Percentiles rank a stretch among this genome's conserved stretches.
Conservation (phyloP, 37 sponge, comb jelly and placozoan genomes). For the Bolinopsis microptera region DNA sequence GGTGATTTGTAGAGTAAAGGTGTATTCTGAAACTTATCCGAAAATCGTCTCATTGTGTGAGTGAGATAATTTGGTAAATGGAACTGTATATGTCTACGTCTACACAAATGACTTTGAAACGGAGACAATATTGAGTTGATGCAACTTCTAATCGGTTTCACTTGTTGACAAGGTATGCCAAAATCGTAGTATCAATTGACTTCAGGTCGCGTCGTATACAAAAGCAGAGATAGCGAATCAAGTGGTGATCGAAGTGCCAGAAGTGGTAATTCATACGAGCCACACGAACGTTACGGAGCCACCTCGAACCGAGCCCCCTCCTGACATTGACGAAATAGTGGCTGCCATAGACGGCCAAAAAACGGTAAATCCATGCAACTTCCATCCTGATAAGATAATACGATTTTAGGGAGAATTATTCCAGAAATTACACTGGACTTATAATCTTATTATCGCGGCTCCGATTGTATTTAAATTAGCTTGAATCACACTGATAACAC, state of each 20-base stretch:
- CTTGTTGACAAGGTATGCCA: neutral
- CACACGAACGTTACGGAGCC: neutral
- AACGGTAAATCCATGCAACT: neutral
- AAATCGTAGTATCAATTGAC: neutral
- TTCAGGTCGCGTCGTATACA: slow-evolving; percentile 24
- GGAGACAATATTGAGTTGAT: too few relatives aligned
- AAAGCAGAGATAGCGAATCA: neutral
- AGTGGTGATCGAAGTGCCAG: slow-evolving; percentile 5
- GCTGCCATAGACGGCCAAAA: slow-evolving; percentile 17
- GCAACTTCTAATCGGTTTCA: neutral
- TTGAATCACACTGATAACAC: neutral
- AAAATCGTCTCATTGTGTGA: too few relatives aligned
- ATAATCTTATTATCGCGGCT: too few relatives aligned
- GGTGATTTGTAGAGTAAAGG: neutral
- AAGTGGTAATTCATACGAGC: neutral
- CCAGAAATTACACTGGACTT: neutral
- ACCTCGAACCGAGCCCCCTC: neutral
- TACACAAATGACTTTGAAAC: neutral
- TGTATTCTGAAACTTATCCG: neutral
- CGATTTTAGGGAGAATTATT: too few relatives aligned
- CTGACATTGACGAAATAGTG: neutral
- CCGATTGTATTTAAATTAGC: too few relatives aligned
- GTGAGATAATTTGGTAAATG: too few relatives aligned
- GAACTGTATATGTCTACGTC: too few relatives aligned
- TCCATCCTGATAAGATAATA: neutral